Evolutionary conservation across 2,113 vertebrate species (phyloP).

Genomic region (Patagioenas fasciata): DNA sequence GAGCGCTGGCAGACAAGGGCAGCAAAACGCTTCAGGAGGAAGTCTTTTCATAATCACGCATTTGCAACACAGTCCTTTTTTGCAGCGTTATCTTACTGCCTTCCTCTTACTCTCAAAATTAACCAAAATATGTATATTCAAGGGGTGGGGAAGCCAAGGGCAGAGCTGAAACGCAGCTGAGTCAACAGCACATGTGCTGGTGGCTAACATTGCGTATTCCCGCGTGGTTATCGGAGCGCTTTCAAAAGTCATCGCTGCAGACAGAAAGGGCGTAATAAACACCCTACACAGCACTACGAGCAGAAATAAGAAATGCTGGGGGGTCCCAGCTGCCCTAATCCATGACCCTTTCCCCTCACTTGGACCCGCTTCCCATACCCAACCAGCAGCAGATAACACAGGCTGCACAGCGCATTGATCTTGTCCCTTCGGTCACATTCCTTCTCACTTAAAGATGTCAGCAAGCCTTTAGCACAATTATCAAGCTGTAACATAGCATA

Average conservation of each 20-base stretch:
- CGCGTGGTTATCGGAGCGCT: not conserved
- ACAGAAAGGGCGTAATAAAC: not conserved
- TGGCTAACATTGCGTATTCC: not conserved
- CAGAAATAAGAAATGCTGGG: not conserved
- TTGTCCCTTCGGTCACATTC: not conserved
- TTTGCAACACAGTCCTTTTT: conserved; percentile 37
- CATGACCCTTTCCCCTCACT: not conserved
- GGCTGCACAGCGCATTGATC: not conserved
- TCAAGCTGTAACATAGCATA: not conserved
- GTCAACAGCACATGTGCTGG: conserved; percentile 31
- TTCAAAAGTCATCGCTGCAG: not conserved
- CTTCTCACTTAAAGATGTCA: not conserved
- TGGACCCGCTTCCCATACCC: not conserved
- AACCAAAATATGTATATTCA: not conserved
- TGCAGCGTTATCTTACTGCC: conserved; percentile 38
- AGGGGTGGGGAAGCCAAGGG: conserved; percentile 6
- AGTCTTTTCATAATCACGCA: conserved; percentile 39
- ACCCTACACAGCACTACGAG: not conserved
- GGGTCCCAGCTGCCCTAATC: not conserved
- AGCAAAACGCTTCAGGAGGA: conserved; percentile 7
- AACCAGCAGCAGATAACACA: not conserved
- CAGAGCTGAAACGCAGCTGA: conserved; percentile 35
- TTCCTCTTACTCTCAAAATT: conserved; percentile 37
- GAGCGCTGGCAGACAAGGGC: not conserved
- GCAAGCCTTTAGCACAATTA: not conserved